Base-by-base conservation (phyloP, 2,888 invertebrate species). In the Heteropelma amictum region DNA sequence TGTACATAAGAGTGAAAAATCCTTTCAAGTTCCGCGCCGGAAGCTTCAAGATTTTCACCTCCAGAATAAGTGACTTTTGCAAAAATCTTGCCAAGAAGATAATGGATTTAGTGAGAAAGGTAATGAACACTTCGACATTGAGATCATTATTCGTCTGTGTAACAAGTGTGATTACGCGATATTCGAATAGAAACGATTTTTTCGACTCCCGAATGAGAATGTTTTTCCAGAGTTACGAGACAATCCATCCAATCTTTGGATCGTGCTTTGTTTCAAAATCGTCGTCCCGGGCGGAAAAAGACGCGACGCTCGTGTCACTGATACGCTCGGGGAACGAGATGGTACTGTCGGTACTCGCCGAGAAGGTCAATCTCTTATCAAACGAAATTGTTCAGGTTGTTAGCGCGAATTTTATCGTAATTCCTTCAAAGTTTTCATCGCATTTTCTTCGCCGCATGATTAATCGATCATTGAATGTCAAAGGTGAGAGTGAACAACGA, bases 301-400 rank as follows among this genome's bases (percentile, higher is more conserved):
- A 81, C n/a, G 71, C 81, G 12, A 45, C 35, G 21, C 42, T 76
- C 21, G 30, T 79, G 7, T 68, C 58, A 19, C 58, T 61, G 30
- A 77, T 82, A 67, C 80, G 77, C n/a, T 74, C 72, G 4, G 81
- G 84, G 64, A 84, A 82, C 26, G 76, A 82, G 14, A 76, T 69
- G 23, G 76, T 79, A 54, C 47, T 81, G 7, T 49, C 72, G 1
- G 40, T 23, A 3, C 61, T 86, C 3, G 49, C 75, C 7, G 79
- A 83, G 21, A 85, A 81, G 79, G 38, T 85, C 0, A 70, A 42
- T 21, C 47, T 30, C 30, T 63, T 86, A 10, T 78, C 83, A 0
- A 75, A 79, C 12, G 81, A 85, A 64, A 61, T 86, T 47, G 58
- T 54, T n/a, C 81, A 84, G 80, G 86, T 82, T 68, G n/a, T n/a